phyloP scores from a whole-genome alignment of 2,797 vertebrate genomes.

The Crenuchus spilurus region DNA sequence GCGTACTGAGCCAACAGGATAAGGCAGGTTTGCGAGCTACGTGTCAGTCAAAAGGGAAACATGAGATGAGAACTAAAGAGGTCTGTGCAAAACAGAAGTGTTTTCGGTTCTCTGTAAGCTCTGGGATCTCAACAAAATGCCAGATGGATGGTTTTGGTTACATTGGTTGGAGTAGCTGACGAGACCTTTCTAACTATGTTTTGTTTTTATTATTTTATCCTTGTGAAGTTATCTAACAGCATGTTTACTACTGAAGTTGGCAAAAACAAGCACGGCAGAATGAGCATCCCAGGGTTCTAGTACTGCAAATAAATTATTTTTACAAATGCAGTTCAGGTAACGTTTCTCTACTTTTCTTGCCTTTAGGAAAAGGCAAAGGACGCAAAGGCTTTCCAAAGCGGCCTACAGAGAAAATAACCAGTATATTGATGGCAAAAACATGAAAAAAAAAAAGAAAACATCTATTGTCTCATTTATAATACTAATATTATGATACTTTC shows the following conservation, averaged over 20 bases:
- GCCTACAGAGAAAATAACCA: constrained; percentile 42
- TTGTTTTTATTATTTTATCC: neutral
- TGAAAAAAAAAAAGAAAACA: constrained; percentile 46
- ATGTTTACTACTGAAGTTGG: neutral
- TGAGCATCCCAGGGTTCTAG: neutral
- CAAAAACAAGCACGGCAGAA: constrained; percentile 6
- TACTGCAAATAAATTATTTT: constrained; percentile 46
- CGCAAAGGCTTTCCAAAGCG: constrained; percentile 34
- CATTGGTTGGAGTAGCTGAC: constrained; percentile 16
- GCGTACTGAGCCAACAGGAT: constrained; percentile 26
- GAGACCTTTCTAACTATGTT: neutral
- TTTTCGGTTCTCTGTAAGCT: constrained; percentile 13
- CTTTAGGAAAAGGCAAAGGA: constrained; percentile 12
- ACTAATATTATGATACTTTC: constrained; percentile 29
- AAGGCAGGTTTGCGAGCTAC: constrained; percentile 45
- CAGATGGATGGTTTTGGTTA: neutral
- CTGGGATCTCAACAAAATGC: constrained; percentile 8
- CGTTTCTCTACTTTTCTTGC: constrained; percentile 17
- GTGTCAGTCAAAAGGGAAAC: constrained; percentile 25
- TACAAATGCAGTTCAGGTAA: constrained; percentile 53
- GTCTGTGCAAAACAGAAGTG: neutral
- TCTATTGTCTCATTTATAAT: constrained; percentile 40
- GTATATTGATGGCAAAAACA: constrained; percentile 46
- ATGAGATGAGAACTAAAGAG: constrained; percentile 1
- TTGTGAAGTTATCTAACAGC: neutral